phyloP scores from a whole-genome alignment of 2,888 invertebrate genomes.

The Junonia oenone region DNA sequence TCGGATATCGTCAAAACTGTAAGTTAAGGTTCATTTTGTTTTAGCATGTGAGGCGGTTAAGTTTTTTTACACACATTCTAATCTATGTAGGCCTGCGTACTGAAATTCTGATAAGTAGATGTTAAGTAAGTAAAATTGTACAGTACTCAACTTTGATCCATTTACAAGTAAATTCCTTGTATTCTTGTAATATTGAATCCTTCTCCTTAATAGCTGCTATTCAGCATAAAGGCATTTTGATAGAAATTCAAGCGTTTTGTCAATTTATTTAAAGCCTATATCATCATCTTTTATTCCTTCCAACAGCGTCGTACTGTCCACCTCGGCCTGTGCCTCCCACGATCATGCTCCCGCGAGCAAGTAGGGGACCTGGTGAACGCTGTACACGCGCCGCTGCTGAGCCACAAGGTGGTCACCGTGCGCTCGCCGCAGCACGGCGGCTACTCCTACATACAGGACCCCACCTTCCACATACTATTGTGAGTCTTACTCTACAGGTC shows the following conservation, averaged over 20 bases:
- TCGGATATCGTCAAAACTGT: conserved; percentile 75
- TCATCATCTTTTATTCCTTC: not conserved
- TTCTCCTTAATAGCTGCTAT: too few species aligned
- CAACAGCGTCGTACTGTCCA: conserved; percentile 84
- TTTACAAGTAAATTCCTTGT: too few species aligned
- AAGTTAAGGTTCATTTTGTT: conserved; percentile 38
- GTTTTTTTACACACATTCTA: too few species aligned
- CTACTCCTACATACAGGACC: conserved; percentile 83
- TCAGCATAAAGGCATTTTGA: too few species aligned
- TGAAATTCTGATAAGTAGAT: too few species aligned
- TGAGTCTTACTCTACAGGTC: conserved; percentile 83
- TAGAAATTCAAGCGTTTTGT: too few species aligned
- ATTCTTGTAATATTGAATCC: too few species aligned
- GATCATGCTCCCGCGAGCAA: conserved; percentile 82
- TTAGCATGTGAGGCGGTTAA: too few species aligned
- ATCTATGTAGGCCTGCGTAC: too few species aligned
- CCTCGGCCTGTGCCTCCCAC: conserved; percentile 87
- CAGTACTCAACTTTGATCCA: too few species aligned
- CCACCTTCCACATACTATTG: conserved; percentile 85
- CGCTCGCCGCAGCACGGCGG: conserved; percentile 83
- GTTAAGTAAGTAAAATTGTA: too few species aligned
- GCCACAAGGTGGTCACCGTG: conserved; percentile 81
- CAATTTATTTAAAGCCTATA: not conserved
- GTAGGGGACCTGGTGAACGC: conserved; percentile 79
- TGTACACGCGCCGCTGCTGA: conserved; percentile 72